These are phyloP conservation scores for Pollenia griseotomentosa DNA, from an alignment of 2,888 invertebrate species.

Conservation along the genomic window DNA sequence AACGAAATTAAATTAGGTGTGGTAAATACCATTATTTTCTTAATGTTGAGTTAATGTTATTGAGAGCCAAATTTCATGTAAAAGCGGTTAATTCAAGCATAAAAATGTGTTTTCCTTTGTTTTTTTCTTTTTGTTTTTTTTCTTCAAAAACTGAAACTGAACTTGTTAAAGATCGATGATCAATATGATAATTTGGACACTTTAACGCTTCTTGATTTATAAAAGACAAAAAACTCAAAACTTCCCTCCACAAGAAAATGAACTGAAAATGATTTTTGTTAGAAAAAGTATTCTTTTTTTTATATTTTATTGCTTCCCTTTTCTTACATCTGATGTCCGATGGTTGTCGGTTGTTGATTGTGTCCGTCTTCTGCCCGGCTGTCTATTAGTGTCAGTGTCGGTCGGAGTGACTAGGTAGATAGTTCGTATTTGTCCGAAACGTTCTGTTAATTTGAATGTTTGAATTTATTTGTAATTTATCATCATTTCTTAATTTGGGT, in stretches of 20 bases:
- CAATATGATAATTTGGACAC: slow-evolving; percentile 72
- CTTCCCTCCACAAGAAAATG: slow-evolving; percentile 31
- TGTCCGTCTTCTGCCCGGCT: not conserved
- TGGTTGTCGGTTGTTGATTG: not conserved
- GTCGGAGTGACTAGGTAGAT: slow-evolving; percentile 28
- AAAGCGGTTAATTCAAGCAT: slow-evolving; percentile 68
- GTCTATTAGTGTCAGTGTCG: slow-evolving; percentile 28
- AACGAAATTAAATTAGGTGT: slow-evolving; percentile 67
- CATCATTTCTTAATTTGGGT: slow-evolving; percentile 73
- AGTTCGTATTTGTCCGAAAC: slow-evolving; percentile 56
- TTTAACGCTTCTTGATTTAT: slow-evolving; percentile 70
- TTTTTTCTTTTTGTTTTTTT: not conserved
- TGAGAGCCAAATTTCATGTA: slow-evolving; percentile 67
- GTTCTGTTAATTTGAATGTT: slow-evolving; percentile 72
- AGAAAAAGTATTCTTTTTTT: slow-evolving; percentile 2
- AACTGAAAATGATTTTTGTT: slow-evolving; percentile 41
- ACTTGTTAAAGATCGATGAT: slow-evolving; percentile 72
- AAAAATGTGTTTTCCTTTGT: slow-evolving; percentile 30
- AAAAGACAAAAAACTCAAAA: slow-evolving; percentile 7
- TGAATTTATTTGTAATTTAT: slow-evolving; percentile 63
- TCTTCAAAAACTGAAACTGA: slow-evolving; percentile 8
- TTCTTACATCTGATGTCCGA: not conserved
- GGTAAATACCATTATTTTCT: slow-evolving; percentile 59
- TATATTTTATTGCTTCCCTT: slow-evolving; percentile 69
- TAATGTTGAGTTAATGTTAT: slow-evolving; percentile 47